Base-by-base conservation (phyloP, 2,113 vertebrate genomes). In the Rhizomys pruinosus region DNA sequence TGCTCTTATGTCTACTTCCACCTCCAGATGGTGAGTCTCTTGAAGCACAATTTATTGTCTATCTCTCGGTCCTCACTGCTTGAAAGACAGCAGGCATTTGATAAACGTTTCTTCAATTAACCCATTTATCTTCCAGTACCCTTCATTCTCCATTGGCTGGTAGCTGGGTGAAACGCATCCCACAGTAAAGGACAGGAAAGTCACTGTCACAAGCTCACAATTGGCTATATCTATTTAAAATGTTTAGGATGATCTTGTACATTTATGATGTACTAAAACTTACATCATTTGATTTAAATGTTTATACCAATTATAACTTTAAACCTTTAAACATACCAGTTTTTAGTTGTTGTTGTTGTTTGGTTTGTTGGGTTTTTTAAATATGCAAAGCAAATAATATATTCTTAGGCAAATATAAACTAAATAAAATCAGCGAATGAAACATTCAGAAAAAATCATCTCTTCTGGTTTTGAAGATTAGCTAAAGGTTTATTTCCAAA, bases 381-480 rank as follows among this genome's bases (percentile, higher is more conserved):
- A 55, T 55, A 57, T n/a, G 25, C n/a, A 79, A 87, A 87, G 3
- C 15, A 47, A 79, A 68, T 95, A 90, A 85, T 86, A 74, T 13
- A 79, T 19, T 69, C 29, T 73, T 80, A 79, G 34, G 52, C 84
- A 96, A 64, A 82, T 52, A 66, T 72, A 93, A 68, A 91, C 4
- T 0, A 23, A 93, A 92, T 86, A 69, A 90, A 89, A 79, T 97
- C 88, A 79, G 23, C 44, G n/a, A 94, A 96, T 92, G 95, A 94
- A 96, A 91, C 1, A 77, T 84, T 79, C 80, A 90, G 93, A 80
- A 85, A 79, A 97, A 29, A 32, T 47, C 22, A 89, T 94, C 92
- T 96, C 1, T 66, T 84, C 84, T 95, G 25, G 52, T 94, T 90
- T 95, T 4, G 0, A 95, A 71, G 23, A 86, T 89, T 73, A 92